Percentiles rank a stretch among this genome's conserved stretches.
Evolutionary conservation across 1,140 invertebrate species (phyloP).

Genomic region (Patella vulgata): DNA sequence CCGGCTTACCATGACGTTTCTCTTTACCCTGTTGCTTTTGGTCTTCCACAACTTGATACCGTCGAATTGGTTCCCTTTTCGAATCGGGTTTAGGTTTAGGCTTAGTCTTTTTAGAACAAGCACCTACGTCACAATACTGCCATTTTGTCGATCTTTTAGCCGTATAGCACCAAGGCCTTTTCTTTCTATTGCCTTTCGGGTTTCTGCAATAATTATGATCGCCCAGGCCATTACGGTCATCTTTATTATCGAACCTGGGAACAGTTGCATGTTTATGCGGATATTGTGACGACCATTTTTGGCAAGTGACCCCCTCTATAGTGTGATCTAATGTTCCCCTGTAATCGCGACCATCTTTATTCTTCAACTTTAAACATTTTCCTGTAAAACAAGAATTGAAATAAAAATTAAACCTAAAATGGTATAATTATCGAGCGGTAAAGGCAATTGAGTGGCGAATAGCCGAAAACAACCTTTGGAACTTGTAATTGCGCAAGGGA

Average conservation of each 20-base stretch:
- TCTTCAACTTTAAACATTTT: constrained; percentile 42
- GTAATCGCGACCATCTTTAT: constrained; percentile 55
- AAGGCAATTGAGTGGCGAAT: not conserved
- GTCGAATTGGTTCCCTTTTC: no score
- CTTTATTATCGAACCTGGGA: not conserved
- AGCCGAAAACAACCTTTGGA: no score
- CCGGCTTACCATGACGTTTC: no score
- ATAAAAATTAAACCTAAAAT: no score
- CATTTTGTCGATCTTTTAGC: constrained; percentile 39
- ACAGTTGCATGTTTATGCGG: constrained; percentile 49
- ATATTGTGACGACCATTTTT: constrained; percentile 58
- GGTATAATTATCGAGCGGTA: not conserved
- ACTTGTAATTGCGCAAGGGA: no score
- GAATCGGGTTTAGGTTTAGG: no score
- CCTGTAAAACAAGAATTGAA: constrained; percentile 23
- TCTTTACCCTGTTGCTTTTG: no score
- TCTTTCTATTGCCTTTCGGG: constrained; percentile 29
- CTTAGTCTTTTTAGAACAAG: constrained; percentile 23
- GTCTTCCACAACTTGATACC: no score
- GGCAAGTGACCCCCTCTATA: constrained; percentile 50
- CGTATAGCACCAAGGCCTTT: constrained; percentile 52
- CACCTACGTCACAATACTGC: constrained; percentile 50
- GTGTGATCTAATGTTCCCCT: constrained; percentile 52
- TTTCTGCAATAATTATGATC: constrained; percentile 54
- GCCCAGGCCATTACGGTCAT: constrained; percentile 44